These are phyloP conservation scores for Aspiorhynchus laticeps DNA, from an alignment of 2,113 vertebrate species.

Conservation along the genomic window DNA sequence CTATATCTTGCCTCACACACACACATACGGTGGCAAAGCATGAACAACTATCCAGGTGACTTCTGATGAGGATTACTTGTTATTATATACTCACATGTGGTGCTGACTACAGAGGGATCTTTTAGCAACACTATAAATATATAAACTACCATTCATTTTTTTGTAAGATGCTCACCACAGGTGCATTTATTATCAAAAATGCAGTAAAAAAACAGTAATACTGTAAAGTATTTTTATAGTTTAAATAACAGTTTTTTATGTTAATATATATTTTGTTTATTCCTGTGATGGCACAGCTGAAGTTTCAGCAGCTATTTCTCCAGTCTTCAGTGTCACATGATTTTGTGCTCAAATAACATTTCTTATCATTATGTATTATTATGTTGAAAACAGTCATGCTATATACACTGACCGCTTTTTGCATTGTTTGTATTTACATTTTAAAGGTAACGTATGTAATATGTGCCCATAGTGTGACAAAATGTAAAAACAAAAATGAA, in stretches of 20 bases:
- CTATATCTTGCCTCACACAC: constrained; percentile 69
- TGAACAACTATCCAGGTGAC: constrained; percentile 72
- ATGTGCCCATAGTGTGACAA: background rate
- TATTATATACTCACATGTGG: constrained; percentile 9
- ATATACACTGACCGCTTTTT: background rate
- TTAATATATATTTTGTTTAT: background rate
- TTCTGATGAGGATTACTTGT: constrained; percentile 47
- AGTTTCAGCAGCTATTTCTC: background rate
- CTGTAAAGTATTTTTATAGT: background rate
- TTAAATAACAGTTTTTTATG: background rate
- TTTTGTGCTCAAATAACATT: background rate
- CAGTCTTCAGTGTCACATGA: background rate
- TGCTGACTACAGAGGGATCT: background rate
- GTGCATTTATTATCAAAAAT: background rate
- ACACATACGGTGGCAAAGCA: constrained; percentile 45
- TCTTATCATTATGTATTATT: background rate
- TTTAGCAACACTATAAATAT: background rate
- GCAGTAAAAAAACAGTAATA: background rate
- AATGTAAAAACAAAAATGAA: background rate
- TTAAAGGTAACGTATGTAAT: background rate
- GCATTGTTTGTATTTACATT: background rate
- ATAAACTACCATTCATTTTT: background rate
- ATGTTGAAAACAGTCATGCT: background rate
- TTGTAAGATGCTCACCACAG: background rate
- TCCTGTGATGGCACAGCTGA: background rate